phyloP scores from a whole-genome alignment of 2,113 vertebrate genomes.

The Trogon surrucura region DNA sequence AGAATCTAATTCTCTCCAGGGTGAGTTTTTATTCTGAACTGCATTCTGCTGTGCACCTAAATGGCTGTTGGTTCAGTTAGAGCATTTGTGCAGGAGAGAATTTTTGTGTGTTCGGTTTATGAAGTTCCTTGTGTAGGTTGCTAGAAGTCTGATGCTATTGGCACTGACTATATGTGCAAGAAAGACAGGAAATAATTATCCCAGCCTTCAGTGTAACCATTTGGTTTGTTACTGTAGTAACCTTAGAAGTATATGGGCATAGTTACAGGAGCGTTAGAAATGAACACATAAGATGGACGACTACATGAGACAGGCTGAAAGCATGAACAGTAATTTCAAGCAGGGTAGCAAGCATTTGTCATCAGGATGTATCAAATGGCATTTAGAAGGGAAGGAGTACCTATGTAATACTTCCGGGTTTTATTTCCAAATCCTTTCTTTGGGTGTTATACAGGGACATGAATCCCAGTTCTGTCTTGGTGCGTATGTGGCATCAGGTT shows the following conservation, averaged over 20 bases:
- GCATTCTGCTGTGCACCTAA: neutral
- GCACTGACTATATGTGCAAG: neutral
- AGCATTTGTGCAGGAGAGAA: neutral
- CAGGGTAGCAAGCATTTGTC: neutral
- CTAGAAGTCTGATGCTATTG: neutral
- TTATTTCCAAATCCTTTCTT: neutral
- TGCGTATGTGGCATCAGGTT: neutral
- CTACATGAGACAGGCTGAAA: neutral
- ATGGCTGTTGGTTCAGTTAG: neutral
- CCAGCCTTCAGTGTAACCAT: neutral
- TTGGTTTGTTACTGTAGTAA: neutral
- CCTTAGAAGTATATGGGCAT: neutral
- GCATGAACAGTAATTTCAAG: neutral
- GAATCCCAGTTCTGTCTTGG: neutral
- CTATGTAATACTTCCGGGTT: neutral
- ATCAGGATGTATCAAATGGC: neutral
- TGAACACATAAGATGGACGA: neutral
- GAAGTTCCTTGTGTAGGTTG: neutral
- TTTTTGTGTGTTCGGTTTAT: neutral
- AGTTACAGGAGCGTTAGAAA: neutral
- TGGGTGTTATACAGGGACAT: neutral
- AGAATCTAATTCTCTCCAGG: constrained; percentile 13
- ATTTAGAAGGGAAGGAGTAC: neutral
- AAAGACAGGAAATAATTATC: neutral
- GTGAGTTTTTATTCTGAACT: neutral